A percentile compares a stretch with the other conserved stretches of the same genome.
Conservation (phyloP, 2,888 invertebrate genomes). For the Octonoba sinensis region DNA sequence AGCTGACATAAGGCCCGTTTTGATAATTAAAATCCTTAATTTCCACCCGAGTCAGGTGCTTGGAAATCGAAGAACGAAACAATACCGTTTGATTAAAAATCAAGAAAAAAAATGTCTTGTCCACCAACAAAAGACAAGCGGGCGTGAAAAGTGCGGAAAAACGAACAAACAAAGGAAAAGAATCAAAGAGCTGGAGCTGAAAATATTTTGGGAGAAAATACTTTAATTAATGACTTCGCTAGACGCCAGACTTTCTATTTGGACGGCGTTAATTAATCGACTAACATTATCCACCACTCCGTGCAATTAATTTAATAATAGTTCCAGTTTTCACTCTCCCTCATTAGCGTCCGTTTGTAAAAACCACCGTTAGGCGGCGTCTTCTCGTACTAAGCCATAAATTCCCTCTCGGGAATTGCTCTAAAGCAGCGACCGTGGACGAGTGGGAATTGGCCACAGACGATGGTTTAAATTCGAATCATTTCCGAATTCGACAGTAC, state of each 20-base stretch:
- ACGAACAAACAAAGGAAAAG: conserved; percentile 35
- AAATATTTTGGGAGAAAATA: conserved; percentile 56
- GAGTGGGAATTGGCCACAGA: not conserved
- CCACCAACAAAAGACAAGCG: conserved; percentile 29
- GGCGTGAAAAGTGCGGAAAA: conserved; percentile 19
- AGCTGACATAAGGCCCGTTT: not conserved
- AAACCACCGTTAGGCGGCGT: conserved; percentile 49
- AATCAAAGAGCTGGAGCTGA: conserved; percentile 38
- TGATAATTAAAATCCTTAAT: conserved; percentile 13
- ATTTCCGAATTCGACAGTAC: too few relatives aligned
- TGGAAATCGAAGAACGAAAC: conserved; percentile 46
- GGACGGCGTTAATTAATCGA: conserved; percentile 61
- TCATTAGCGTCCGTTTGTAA: conserved; percentile 50
- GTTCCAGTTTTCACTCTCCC: conserved; percentile 53
- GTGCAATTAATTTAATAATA: conserved; percentile 65
- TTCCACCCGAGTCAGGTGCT: conserved; percentile 25
- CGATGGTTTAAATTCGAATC: too few relatives aligned
- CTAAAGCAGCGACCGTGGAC: conserved; percentile 10
- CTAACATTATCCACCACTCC: conserved; percentile 62
- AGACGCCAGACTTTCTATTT: conserved; percentile 62
- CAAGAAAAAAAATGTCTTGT: conserved; percentile 16
- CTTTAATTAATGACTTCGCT: conserved; percentile 60
- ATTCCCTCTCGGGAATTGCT: conserved; percentile 25
- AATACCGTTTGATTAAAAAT: conserved; percentile 53
- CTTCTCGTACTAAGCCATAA: conserved; percentile 19